These are phyloP conservation scores for Endotricha flammealis DNA, from an alignment of 2,888 invertebrate genomes.

Conservation along the genomic window DNA sequence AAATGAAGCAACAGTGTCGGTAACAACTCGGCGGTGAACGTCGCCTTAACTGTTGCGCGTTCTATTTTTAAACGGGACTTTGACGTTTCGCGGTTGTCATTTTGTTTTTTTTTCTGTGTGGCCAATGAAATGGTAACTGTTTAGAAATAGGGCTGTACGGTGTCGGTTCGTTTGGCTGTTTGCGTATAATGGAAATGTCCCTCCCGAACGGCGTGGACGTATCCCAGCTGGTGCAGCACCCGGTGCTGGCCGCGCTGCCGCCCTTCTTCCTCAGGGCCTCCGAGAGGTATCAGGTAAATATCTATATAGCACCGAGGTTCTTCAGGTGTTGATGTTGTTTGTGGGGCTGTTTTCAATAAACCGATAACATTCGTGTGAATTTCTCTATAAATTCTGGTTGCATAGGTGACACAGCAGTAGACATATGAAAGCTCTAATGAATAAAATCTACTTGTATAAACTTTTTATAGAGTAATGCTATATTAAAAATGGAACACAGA, in stretches of 20 bases:
- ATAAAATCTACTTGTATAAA: too few species aligned
- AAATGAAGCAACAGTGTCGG: conserved; percentile 73
- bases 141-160: conserved; percentile 19
- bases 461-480: too few species aligned
- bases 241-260: conserved; percentile 88
- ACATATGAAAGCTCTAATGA: too few species aligned
- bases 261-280: conserved; percentile 93
- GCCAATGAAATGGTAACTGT: conserved; percentile 19
- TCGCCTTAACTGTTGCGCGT: conserved; percentile 43
- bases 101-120: conserved; percentile 14
- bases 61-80: conserved; percentile 18
- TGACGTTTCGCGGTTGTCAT: conserved; percentile 15
- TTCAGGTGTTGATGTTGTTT: too few species aligned
- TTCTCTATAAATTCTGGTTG: too few species aligned
- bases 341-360: too few species aligned
- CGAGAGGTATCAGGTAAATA: conserved; percentile 89
- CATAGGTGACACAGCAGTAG: too few species aligned
- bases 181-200: conserved; percentile 81
- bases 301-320: too few species aligned
- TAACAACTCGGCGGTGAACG: conserved; percentile 49
- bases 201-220: conserved; percentile 92
- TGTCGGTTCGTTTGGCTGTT: conserved; percentile 21
- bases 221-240: conserved; percentile 90
- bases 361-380: too few species aligned
- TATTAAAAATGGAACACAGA: too few species aligned